Evolutionary conservation across 2,888 invertebrate species (phyloP).

Genomic region (Coronaproctus castanopsis): DNA sequence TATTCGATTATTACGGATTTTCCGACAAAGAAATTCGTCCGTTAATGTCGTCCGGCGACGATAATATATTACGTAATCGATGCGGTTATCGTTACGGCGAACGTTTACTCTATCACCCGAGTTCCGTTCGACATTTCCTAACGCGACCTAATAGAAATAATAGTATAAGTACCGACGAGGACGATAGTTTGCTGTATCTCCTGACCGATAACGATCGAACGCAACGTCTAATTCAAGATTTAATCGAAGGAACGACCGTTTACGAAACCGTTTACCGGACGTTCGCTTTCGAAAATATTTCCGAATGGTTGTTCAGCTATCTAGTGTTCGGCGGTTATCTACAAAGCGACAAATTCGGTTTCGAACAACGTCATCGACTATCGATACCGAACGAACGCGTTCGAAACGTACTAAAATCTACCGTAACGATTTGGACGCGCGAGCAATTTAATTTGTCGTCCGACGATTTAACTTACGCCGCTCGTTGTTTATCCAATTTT

Average conservation of each 20-base stretch:
- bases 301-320: neutral
- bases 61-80: neutral
- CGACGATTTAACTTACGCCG: neutral
- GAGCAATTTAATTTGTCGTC: neutral
- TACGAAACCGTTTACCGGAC: neutral
- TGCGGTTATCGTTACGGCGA: neutral
- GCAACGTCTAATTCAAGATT: neutral
- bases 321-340: neutral
- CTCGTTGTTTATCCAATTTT: neutral
- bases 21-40: neutral
- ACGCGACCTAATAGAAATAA: no score
- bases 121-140: neutral
- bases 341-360: neutral
- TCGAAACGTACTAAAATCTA: neutral
- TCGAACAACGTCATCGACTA: neutral
- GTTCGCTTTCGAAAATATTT: neutral
- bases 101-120: neutral
- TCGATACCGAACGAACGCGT: neutral
- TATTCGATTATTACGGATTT: neutral
- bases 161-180: neutral
- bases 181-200: neutral
- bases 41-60: no score
- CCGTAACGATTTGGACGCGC: neutral
- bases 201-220: neutral
- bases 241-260: neutral